A percentile compares a stretch with the other conserved stretches of the same genome.
Conservation (phyloP, 2,113 vertebrate genomes). For the Boulengeromyrus knoepffleri region DNA sequence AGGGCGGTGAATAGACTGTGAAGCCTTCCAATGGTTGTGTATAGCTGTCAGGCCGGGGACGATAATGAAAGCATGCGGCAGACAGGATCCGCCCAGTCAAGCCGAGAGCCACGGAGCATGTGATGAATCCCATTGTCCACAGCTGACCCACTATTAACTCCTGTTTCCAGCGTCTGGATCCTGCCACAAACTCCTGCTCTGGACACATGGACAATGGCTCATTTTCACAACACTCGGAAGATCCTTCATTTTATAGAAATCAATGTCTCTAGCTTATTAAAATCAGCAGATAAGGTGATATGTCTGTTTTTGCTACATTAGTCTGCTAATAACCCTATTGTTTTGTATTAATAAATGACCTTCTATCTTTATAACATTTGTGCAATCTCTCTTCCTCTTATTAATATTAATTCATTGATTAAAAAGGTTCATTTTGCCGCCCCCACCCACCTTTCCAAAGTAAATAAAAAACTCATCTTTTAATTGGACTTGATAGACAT, state of each 20-base stretch:
- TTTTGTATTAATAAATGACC: constrained; percentile 78
- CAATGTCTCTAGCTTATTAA: neutral
- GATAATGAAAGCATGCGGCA: constrained; percentile 68
- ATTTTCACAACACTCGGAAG: constrained; percentile 67
- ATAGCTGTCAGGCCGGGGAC: constrained; percentile 64
- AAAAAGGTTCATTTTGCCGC: constrained; percentile 37
- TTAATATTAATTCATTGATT: constrained; percentile 72
- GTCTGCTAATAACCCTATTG: constrained; percentile 64
- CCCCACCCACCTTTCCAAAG: constrained; percentile 39
- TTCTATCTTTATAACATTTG: constrained; percentile 68
- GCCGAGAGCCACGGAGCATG: constrained; percentile 73
- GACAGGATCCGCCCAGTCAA: neutral
- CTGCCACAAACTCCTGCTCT: constrained; percentile 68
- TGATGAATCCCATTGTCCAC: constrained; percentile 86
- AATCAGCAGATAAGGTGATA: constrained; percentile 40
- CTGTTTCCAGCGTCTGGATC: constrained; percentile 84
- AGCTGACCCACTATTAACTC: constrained; percentile 88
- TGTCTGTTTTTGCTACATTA: constrained; percentile 55
- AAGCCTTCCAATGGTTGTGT: neutral
- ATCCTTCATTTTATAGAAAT: constrained; percentile 40
- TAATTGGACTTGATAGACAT: constrained; percentile 72
- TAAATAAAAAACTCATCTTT: constrained; percentile 62
- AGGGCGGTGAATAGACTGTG: constrained; percentile 7
- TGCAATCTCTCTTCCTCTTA: constrained; percentile 50
- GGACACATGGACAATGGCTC: constrained; percentile 70